Evolutionary conservation across 1,140 invertebrate genomes (phyloP).

Genomic region (Bombus superbus): DNA sequence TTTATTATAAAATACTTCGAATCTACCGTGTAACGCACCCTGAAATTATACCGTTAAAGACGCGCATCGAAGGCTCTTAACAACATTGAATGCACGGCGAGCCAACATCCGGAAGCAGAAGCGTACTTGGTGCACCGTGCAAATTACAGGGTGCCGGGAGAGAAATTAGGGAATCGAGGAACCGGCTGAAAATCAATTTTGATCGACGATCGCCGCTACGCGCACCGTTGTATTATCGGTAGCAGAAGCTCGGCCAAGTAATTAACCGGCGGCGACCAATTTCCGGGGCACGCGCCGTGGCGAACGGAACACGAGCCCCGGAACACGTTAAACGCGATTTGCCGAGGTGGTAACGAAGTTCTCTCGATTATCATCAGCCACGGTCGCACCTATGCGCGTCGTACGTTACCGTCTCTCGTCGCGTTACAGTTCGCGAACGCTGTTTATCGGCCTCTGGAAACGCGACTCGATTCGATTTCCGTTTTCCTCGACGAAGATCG

Average conservation of each 20-base stretch:
- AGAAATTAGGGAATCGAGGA: constrained; percentile 31
- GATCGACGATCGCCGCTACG: constrained; percentile 3
- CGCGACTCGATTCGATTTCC: constrained; percentile 47
- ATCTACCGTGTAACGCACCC: neutral
- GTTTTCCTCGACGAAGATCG: constrained; percentile 39
- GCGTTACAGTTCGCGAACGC: neutral
- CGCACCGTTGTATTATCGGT: constrained; percentile 19
- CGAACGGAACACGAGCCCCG: neutral
- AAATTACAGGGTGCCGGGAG: constrained; percentile 40
- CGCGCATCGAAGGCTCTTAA: neutral
- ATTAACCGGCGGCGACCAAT: constrained; percentile 35
- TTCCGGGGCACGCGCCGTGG: constrained; percentile 32
- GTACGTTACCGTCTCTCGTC: neutral
- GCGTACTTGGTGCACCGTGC: constrained; percentile 6
- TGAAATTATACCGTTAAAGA: constrained; percentile 1
- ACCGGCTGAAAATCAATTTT: constrained; percentile 45
- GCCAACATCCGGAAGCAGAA: neutral
- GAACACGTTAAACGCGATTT: constrained; percentile 14
- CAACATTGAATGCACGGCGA: neutral
- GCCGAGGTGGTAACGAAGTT: neutral
- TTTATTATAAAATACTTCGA: constrained; percentile 1
- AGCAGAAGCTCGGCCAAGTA: neutral
- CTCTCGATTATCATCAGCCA: neutral
- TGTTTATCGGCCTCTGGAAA: constrained; percentile 42
- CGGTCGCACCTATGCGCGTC: too few relatives aligned